A percentile compares a stretch with the other conserved stretches of the same genome.
phyloP scores from a whole-genome alignment of 2,797 vertebrate genomes.

The Oreortyx pictus region DNA sequence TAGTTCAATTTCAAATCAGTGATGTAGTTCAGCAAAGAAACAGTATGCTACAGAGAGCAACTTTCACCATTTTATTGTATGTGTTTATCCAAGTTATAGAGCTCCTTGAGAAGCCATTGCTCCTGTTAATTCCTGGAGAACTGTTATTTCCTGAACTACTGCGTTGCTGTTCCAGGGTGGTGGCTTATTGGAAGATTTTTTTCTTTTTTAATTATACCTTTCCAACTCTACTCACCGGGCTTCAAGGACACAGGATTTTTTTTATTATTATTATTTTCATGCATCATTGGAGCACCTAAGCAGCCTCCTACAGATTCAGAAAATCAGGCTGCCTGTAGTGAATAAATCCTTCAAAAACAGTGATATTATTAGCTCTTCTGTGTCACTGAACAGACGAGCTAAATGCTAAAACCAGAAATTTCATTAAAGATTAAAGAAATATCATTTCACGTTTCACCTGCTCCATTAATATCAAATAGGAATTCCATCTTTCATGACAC shows the following conservation, averaged over 20 bases:
- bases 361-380: slow-evolving; percentile 70
- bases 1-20: neutral
- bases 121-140: neutral
- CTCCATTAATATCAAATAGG: slow-evolving; percentile 72
- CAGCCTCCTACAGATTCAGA: slow-evolving; percentile 42
- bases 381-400: slow-evolving; percentile 60
- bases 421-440: slow-evolving; percentile 77
- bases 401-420: slow-evolving; percentile 73
- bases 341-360: slow-evolving; percentile 60
- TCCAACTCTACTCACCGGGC: neutral
- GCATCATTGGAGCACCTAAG: slow-evolving; percentile 52
- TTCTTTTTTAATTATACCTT: slow-evolving; percentile 50
- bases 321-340: slow-evolving; percentile 48
- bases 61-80: neutral
- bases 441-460: slow-evolving; percentile 75
- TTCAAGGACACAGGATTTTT: slow-evolving; percentile 29
- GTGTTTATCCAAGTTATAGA: neutral
- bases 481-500: slow-evolving; percentile 52
- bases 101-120: neutral
- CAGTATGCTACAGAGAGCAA: neutral
- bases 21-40: neutral
- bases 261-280: slow-evolving; percentile 37
- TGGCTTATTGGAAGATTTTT: neutral
- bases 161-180: neutral
- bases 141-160: neutral